Evolutionary conservation across 2,888 invertebrate genomes (phyloP), one percentile per base, ranked within the genome.

Genomic region (Orthosia cruda): DNA sequence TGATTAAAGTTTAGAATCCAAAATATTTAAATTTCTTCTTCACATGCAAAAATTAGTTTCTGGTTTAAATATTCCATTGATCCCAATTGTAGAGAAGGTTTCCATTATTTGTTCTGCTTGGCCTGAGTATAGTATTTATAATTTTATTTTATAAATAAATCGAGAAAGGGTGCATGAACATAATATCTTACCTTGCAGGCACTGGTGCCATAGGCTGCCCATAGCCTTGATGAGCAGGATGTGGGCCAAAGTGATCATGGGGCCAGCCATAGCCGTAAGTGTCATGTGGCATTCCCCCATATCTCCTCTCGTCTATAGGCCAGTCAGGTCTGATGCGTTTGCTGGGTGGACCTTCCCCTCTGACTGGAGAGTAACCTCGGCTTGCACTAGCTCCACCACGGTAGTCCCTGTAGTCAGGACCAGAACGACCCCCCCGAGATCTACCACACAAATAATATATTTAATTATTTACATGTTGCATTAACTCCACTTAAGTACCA

Each of bases 351-450:
- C 98, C 97, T 86, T 98, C 98, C 20, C 98, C 98, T 89, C 98
- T 97, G 32, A 98, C 98, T 0, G 98, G 98, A 0, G 98, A 98
- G 88, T 98, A 98, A 0, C 98, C 98, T 47, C 98, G 95, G 81
- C 97, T 98, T 49, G 98, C 97, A 54, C 97, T 97, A 2, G 97
- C 97, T 4, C 98, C 98, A 4, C 97, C 97, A 1, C 98, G 97
- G 90, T 98, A 98, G 80, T 98, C 98, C 76, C 98, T 97, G 86
- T 98, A 98, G 90, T 98, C 98, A 3, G 98, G 98, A 23, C 98
- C 97, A 32, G 98, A 97, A 81, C 98, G 97, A 67, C 98, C 98
- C 84, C 98, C 97, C 67, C 96, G 95, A 85, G 95, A 92, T 88
- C 96, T 95, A 84, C 71, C 79, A 87, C 83, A 47, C 73, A 84